These are phyloP conservation scores for Hippasteria phrygiana DNA, from an alignment of 53 echinoderm and acorn worm species.

Conservation along the genomic window DNA sequence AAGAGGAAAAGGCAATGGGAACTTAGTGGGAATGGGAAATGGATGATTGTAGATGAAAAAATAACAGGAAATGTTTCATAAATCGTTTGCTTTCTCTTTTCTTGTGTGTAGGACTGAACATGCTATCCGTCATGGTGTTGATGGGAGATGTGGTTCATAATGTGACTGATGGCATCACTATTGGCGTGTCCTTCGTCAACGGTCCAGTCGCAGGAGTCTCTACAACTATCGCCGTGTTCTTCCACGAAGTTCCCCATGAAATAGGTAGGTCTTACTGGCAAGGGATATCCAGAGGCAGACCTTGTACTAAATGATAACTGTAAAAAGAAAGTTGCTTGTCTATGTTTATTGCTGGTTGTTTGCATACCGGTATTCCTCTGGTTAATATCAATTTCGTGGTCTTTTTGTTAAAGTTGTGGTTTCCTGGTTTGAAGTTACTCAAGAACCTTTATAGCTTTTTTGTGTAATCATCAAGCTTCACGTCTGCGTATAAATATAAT, in stretches of 20 bases:
- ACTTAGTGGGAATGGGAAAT: no score
- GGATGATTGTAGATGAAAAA: no score
- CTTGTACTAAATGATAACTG: not conserved
- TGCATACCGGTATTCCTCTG: no score
- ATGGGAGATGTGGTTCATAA: conserved; percentile 89
- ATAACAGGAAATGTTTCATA: not conserved
- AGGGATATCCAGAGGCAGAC: not conserved
- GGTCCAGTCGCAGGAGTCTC: conserved; percentile 77
- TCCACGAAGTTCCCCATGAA: conserved; percentile 95
- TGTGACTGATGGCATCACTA: conserved; percentile 84
- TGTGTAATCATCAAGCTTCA: no score
- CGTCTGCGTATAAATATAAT: no score
- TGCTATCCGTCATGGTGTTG: conserved; percentile 77
- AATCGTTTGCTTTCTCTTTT: not conserved
- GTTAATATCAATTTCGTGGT: no score
- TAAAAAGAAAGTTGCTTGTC: no score
- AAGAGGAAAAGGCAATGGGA: no score
- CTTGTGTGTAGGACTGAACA: conserved; percentile 63
- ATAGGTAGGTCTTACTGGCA: conserved; percentile 62
- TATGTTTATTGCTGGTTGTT: no score
- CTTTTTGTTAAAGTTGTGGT: no score
- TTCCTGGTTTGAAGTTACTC: no score
- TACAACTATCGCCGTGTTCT: conserved; percentile 86
- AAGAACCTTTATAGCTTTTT: no score
- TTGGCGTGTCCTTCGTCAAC: conserved; percentile 86